A percentile compares a stretch with the other conserved stretches of the same genome.
These are phyloP conservation scores for Oligia fasciuncula DNA, from an alignment of 2,888 invertebrate species.

Conservation along the genomic window DNA sequence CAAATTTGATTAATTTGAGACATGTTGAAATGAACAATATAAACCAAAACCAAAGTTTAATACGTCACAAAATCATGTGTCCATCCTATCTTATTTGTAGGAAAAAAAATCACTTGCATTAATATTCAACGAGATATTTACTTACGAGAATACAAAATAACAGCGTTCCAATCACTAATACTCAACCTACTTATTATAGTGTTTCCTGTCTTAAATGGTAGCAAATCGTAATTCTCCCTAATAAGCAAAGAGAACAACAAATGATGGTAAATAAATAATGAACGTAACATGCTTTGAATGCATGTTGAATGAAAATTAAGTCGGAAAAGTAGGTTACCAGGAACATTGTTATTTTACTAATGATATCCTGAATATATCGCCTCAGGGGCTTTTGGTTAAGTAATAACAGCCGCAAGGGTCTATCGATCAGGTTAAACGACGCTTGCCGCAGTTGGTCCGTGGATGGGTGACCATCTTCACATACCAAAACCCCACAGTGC, in stretches of 20 bases:
- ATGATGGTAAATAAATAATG: conserved; percentile 42
- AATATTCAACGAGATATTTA: too few species aligned
- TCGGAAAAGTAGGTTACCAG: conserved; percentile 22
- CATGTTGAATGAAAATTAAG: conserved; percentile 55
- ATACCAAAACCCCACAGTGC: too few species aligned
- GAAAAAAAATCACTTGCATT: background rate
- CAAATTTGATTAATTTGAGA: background rate
- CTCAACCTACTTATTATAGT: background rate
- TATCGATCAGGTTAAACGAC: too few species aligned
- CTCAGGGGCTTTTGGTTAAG: too few species aligned
- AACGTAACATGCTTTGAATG: conserved; percentile 30
- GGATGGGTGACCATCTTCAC: too few species aligned
- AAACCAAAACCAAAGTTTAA: too few species aligned
- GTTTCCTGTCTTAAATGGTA: conserved; percentile 18
- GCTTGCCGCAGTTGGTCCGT: too few species aligned
- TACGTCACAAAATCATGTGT: background rate
- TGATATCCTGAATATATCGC: conserved; percentile 14
- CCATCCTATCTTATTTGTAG: background rate
- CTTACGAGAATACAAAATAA: conserved; percentile 1
- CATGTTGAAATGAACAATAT: background rate
- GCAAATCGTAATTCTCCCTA: conserved; percentile 6
- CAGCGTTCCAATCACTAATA: background rate
- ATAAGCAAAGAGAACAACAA: conserved; percentile 38
- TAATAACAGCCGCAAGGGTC: too few species aligned
- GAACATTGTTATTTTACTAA: conserved; percentile 28